These are phyloP conservation scores for Temnothorax ravouxi DNA, from an alignment of 2,888 invertebrate species.

Conservation along the genomic window DNA sequence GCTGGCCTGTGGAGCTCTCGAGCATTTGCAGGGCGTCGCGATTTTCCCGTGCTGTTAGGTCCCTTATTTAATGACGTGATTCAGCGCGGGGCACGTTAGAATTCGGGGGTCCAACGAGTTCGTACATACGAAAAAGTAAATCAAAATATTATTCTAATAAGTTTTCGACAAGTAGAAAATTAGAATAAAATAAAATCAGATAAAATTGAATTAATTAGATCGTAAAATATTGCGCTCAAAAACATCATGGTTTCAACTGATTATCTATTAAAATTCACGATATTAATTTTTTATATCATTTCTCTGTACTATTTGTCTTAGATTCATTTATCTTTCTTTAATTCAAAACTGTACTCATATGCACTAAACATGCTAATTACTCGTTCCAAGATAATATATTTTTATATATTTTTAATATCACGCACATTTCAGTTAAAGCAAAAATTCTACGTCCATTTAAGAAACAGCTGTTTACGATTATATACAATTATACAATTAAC, in stretches of 20 bases:
- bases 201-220: conserved; percentile 10
- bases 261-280: background rate
- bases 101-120: conserved; percentile 20
- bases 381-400: background rate
- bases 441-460: background rate
- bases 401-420: background rate
- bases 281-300: background rate
- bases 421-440: background rate
- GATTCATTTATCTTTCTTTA: background rate
- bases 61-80: conserved; percentile 48
- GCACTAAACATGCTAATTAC: background rate
- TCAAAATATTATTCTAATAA: conserved; percentile 17
- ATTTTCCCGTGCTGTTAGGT: conserved; percentile 24
- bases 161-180: conserved; percentile 17
- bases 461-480: background rate
- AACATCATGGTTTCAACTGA: background rate
- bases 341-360: background rate
- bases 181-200: conserved; percentile 2
- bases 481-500: background rate
- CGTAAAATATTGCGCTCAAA: background rate
- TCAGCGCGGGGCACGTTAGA: conserved; percentile 29
- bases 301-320: background rate
- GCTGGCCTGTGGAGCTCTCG: conserved; percentile 3
- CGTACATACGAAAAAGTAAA: background rate
- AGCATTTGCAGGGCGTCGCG: conserved; percentile 19